Percentiles rank a stretch among this genome's conserved stretches.
Evolutionary conservation across 1,140 invertebrate species (phyloP).

Genomic region (Chrysoperla carnea): DNA sequence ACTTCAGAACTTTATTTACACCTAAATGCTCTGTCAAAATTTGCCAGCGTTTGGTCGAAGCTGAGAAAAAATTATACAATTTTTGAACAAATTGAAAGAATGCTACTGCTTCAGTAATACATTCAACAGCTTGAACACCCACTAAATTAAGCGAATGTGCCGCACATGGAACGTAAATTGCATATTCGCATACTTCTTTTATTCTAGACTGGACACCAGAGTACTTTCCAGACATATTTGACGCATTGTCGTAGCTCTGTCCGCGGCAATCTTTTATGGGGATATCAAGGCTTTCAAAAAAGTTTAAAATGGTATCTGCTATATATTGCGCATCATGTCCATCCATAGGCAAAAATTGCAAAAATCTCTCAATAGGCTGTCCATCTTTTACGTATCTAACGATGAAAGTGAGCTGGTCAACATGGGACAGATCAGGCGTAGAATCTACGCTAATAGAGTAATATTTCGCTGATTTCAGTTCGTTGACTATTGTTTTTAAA

Average conservation of each 20-base stretch:
- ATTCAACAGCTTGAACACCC: conserved; percentile 8
- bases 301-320: too few relatives aligned
- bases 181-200: conserved; percentile 8
- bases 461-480: too few relatives aligned
- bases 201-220: conserved; percentile 13
- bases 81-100: conserved; percentile 12
- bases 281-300: too few relatives aligned
- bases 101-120: conserved; percentile 4
- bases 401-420: too few relatives aligned
- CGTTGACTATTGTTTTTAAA: too few relatives aligned
- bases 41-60: conserved; percentile 13
- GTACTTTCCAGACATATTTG: conserved; percentile 17
- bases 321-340: too few relatives aligned
- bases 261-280: conserved; percentile 18
- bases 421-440: too few relatives aligned
- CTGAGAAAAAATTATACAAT: conserved; percentile 15
- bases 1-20: too few relatives aligned
- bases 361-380: too few relatives aligned
- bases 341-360: too few relatives aligned
- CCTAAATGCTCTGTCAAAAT: conserved; percentile 8
- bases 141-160: conserved; percentile 15
- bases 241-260: conserved; percentile 17
- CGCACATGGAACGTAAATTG: conserved; percentile 12
- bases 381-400: too few relatives aligned
- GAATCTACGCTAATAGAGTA: too few relatives aligned